phyloP scores from a whole-genome alignment of 2,113 vertebrate species.

The Dromas ardeola region DNA sequence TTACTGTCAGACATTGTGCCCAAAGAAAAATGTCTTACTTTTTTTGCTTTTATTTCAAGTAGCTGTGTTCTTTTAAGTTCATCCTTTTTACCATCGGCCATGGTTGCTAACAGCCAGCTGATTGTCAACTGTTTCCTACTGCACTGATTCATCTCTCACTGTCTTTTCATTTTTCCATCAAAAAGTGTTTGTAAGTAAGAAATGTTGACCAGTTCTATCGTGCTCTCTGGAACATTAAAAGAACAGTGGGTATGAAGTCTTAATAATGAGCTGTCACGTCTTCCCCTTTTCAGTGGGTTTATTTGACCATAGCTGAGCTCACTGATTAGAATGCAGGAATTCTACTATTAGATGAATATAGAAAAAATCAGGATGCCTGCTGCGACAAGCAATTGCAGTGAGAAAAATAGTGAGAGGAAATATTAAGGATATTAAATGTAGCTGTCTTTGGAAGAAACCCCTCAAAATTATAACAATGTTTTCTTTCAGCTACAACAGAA shows the following conservation, averaged over 20 bases:
- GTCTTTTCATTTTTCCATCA: conserved; percentile 11
- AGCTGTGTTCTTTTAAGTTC: conserved; percentile 1
- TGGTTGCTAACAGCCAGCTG: not conserved
- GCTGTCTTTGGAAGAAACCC: not conserved
- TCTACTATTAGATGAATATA: not conserved
- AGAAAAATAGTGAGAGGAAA: not conserved
- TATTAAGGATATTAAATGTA: not conserved
- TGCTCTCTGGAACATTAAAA: not conserved
- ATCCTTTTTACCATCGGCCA: not conserved
- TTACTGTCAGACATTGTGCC: not conserved
- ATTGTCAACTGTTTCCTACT: not conserved
- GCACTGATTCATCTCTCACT: not conserved
- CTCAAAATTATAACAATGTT: not conserved
- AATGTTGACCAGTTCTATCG: not conserved
- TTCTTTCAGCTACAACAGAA: not conserved
- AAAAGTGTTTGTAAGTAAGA: not conserved
- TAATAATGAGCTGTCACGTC: not conserved
- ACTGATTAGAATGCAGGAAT: not conserved
- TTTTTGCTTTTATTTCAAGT: conserved; percentile 7
- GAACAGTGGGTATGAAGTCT: not conserved
- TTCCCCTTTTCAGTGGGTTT: not conserved
- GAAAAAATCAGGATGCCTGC: not conserved
- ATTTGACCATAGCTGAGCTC: not conserved
- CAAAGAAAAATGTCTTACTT: not conserved
- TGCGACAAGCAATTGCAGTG: not conserved